Percentiles rank a stretch among this genome's conserved stretches.
Evolutionary conservation across 2,888 invertebrate genomes (phyloP).

Genomic region (Tolmerus cingulatus): DNA sequence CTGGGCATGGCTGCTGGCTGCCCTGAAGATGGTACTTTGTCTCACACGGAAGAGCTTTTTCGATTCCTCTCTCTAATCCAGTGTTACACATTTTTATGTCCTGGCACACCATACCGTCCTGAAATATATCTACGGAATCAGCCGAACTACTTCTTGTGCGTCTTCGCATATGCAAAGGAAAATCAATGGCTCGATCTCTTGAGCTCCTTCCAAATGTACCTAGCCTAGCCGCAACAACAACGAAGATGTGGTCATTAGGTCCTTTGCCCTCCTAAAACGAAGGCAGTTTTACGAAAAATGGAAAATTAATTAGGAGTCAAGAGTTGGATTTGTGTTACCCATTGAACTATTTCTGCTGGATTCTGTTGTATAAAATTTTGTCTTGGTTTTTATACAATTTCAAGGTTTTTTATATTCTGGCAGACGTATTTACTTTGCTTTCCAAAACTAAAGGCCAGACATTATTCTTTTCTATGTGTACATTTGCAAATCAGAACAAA

Average conservation of each 20-base stretch:
- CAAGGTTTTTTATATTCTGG: not conserved
- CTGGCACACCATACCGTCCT: not conserved
- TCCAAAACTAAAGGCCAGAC: no score
- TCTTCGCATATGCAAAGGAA: not conserved
- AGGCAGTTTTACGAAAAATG: not conserved
- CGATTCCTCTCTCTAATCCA: constrained; percentile 4
- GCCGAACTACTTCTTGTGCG: not conserved
- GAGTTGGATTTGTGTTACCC: not conserved
- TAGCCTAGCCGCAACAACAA: not conserved
- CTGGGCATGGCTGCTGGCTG: constrained; percentile 3
- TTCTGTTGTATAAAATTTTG: no score
- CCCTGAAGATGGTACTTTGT: constrained; percentile 25
- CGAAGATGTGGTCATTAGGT: not conserved
- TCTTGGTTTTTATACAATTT: not conserved
- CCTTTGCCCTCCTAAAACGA: not conserved
- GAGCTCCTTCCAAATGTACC: not conserved
- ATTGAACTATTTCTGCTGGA: not conserved
- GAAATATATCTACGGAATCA: not conserved
- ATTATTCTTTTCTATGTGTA: no score
- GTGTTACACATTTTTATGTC: constrained; percentile 10
- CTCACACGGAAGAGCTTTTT: constrained; percentile 17
- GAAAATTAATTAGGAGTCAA: not conserved
- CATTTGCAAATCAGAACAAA: no score
- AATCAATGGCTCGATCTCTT: not conserved
- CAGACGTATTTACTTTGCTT: not conserved